These are phyloP conservation scores for Pachycephus smyrnensis DNA, from an alignment of 2,888 invertebrate genomes.

Conservation along the genomic window DNA sequence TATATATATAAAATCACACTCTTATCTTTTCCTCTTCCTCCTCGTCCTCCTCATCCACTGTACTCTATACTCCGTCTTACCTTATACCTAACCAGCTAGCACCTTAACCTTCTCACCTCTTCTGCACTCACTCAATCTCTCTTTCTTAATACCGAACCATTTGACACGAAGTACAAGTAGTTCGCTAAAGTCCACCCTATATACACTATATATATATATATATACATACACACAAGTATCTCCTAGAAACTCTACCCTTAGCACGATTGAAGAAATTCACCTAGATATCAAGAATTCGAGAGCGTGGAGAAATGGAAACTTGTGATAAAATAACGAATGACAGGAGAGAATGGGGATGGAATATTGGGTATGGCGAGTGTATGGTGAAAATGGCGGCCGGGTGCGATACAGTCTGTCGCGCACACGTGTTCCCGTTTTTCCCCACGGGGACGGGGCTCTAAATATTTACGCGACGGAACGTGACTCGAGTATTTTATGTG, in stretches of 20 bases:
- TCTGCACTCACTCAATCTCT: background rate
- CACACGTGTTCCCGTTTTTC: slow-evolving; percentile 32
- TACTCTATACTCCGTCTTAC: background rate
- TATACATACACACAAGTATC: background rate
- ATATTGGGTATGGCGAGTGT: background rate
- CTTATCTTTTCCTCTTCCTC: slow-evolving; percentile 36
- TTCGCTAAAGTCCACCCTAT: too few species aligned
- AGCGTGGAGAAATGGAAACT: too few species aligned
- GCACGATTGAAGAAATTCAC: background rate
- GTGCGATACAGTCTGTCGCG: slow-evolving; percentile 2
- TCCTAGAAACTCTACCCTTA: background rate
- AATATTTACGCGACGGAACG: slow-evolving; percentile 48
- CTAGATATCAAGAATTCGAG: background rate
- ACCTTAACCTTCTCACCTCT: background rate
- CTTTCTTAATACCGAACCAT: background rate
- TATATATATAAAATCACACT: background rate
- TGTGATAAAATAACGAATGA: background rate
- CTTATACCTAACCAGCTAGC: background rate
- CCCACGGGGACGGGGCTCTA: slow-evolving; percentile 39
- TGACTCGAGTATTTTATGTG: slow-evolving; percentile 40
- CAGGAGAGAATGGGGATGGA: background rate
- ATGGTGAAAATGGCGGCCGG: background rate
- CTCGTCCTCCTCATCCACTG: slow-evolving; percentile 13
- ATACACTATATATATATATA: background rate
- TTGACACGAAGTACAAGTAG: background rate